A percentile compares a stretch with the other conserved stretches of the same genome.
Evolutionary conservation across 2,888 invertebrate genomes (phyloP).

Genomic region (Ecliptopera silaceata): DNA sequence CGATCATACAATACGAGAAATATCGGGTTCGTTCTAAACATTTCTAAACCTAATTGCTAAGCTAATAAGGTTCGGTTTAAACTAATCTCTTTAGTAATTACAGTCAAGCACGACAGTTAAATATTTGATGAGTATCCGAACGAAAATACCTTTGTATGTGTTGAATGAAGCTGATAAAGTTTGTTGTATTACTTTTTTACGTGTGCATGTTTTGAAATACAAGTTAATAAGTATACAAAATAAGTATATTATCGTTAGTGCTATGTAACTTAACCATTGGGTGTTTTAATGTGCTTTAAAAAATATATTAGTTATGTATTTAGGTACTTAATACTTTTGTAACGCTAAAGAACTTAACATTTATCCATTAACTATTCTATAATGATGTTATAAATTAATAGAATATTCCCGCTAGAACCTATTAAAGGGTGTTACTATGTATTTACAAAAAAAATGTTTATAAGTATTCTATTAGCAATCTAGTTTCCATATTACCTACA

Average conservation of each 20-base stretch:
- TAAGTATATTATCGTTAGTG: too few relatives aligned
- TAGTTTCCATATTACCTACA: too few relatives aligned
- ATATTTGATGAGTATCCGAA: constrained; percentile 45
- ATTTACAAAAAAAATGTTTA: too few relatives aligned
- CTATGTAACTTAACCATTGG: background rate
- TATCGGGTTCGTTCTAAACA: constrained; percentile 62
- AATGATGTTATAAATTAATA: too few relatives aligned
- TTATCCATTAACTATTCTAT: too few relatives aligned
- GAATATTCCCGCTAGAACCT: too few relatives aligned
- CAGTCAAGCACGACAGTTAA: constrained; percentile 37
- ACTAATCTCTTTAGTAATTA: constrained; percentile 34
- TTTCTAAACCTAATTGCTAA: constrained; percentile 31
- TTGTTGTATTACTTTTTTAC: constrained; percentile 1
- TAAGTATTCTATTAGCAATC: too few relatives aligned
- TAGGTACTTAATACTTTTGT: too few relatives aligned
- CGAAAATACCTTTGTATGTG: constrained; percentile 42
- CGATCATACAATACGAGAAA: constrained; percentile 41
- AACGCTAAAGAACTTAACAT: too few relatives aligned
- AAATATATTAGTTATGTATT: too few relatives aligned
- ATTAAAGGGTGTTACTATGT: too few relatives aligned
- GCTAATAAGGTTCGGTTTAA: constrained; percentile 17
- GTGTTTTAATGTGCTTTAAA: too few relatives aligned
- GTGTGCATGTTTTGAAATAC: constrained; percentile 1
- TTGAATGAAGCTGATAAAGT: constrained; percentile 20
- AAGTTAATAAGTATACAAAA: background rate